Conservation (phyloP, 2,797 vertebrate species). For the Echiichthys vipera region DNA sequence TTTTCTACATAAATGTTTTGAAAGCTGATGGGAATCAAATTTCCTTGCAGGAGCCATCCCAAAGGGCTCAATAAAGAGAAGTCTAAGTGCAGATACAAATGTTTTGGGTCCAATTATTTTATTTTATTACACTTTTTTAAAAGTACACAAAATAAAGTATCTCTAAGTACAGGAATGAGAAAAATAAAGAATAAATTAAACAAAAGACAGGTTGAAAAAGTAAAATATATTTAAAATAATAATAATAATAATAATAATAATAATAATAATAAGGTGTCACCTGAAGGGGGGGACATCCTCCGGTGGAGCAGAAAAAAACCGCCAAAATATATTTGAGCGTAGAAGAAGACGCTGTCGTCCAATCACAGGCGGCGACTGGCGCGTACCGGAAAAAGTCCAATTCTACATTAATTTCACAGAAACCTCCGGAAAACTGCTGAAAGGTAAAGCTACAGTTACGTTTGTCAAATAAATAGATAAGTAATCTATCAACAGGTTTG, state of each 20-base stretch:
- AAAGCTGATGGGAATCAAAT: too few species aligned
- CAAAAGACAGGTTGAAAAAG: background rate
- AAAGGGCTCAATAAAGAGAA: too few species aligned
- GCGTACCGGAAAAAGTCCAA: slow-evolving; percentile 4
- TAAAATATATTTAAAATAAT: background rate
- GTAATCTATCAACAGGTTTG: background rate
- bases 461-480: accelerated
- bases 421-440: background rate
- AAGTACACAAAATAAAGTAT: background rate
- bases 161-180: background rate
- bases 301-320: background rate
- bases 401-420: background rate
- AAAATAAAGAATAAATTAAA: background rate
- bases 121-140: background rate
- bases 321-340: slow-evolving; percentile 33
- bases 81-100: background rate
- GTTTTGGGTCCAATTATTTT: background rate
- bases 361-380: slow-evolving; percentile 42
- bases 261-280: too few species aligned
- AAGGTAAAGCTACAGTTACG: slow-evolving; percentile 21
- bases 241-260: too few species aligned
- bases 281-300: slow-evolving; percentile 8
- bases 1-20: too few species aligned
- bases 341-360: slow-evolving; percentile 61
- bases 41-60: too few species aligned